Conservation (phyloP, 2,797 vertebrate species). For the Semaprochilodus insignis region DNA sequence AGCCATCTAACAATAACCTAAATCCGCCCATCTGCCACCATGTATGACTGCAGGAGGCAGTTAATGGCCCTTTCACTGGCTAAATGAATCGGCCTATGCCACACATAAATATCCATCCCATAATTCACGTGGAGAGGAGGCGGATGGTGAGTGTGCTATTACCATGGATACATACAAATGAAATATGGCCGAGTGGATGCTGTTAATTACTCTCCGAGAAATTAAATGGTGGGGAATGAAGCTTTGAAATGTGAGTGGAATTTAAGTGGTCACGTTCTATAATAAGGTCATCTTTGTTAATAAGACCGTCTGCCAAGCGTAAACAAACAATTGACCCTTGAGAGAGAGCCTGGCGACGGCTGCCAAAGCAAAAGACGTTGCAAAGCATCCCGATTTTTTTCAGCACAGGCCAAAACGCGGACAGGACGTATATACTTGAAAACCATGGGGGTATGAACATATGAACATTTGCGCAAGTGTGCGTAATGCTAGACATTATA, state of each 20-base stretch:
- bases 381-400: background rate
- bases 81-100: conserved; percentile 39
- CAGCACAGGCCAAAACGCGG: background rate
- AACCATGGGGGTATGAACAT: background rate
- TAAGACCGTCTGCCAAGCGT: conserved; percentile 41
- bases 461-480: background rate
- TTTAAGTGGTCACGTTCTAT: conserved; percentile 62
- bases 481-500: background rate
- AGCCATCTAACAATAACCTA: conserved; percentile 29
- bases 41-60: conserved; percentile 19
- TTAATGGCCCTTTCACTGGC: conserved; percentile 47
- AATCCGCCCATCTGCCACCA: conserved; percentile 6
- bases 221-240: conserved; percentile 63
- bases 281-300: conserved; percentile 61
- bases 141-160: conserved; percentile 55
- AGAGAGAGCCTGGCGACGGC: conserved; percentile 13
- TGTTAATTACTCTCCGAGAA: conserved; percentile 61
- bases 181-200: conserved; percentile 60
- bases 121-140: conserved; percentile 50
- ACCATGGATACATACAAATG: conserved; percentile 57
- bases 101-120: conserved; percentile 54
- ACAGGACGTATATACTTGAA: background rate
- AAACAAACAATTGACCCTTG: conserved; percentile 56
- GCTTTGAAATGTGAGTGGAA: conserved; percentile 62
- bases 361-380: background rate